Percentiles rank a stretch among this genome's conserved stretches.
phyloP scores from a whole-genome alignment of 1,140 invertebrate species.

The Lepidurus couesii region DNA sequence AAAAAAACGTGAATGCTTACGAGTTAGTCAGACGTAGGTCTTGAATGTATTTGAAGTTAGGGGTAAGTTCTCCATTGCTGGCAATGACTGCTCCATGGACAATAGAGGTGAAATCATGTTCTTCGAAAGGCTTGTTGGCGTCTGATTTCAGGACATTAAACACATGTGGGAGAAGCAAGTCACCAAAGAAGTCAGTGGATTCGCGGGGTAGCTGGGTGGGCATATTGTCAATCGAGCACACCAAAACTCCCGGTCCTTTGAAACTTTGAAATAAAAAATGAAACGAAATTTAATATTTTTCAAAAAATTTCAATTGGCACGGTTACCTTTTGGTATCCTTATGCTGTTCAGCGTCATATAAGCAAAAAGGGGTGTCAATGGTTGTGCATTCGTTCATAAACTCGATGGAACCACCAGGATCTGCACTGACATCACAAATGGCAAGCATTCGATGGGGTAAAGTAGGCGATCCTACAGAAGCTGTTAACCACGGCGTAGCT shows the following conservation, averaged over 20 bases:
- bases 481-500: conserved; percentile 86
- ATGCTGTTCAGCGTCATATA: conserved; percentile 97
- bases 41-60: conserved; percentile 90
- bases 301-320: background rate
- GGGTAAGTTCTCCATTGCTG: conserved; percentile 85
- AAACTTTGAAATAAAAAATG: conserved; percentile 56
- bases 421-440: conserved; percentile 53
- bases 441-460: conserved; percentile 79
- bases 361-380: conserved; percentile 96
- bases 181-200: conserved; percentile 95
- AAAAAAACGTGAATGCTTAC: conserved; percentile 37
- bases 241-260: conserved; percentile 90
- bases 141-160: conserved; percentile 86
- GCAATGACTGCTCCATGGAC: conserved; percentile 91
- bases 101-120: conserved; percentile 67
- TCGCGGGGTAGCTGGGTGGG: conserved; percentile 96
- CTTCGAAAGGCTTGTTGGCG: conserved; percentile 72
- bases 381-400: conserved; percentile 99
- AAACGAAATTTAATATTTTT: conserved; percentile 20
- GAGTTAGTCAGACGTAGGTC: conserved; percentile 64
- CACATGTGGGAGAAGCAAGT: conserved; percentile 81
- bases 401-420: conserved; percentile 97
- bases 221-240: conserved; percentile 99
- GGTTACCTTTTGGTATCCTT: conserved; percentile 84
- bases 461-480: conserved; percentile 73